Evolutionary conservation across 1,140 invertebrate genomes (phyloP).

Genomic region (Ceratina japonica): DNA sequence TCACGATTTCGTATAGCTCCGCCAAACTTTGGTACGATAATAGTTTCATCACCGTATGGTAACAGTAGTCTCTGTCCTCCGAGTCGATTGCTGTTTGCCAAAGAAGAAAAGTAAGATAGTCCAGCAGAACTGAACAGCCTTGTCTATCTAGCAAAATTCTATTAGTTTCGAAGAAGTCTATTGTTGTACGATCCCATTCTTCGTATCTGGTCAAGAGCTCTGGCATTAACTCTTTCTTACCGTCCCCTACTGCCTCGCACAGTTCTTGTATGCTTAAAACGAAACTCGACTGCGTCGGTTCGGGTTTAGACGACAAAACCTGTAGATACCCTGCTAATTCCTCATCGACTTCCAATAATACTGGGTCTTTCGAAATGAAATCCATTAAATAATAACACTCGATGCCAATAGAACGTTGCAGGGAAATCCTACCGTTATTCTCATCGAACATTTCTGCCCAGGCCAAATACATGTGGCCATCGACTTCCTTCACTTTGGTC

Average conservation of each 20-base stretch:
- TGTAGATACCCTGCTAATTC: slow-evolving; percentile 62
- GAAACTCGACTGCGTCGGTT: slow-evolving; percentile 20
- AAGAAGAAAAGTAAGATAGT: slow-evolving; percentile 65
- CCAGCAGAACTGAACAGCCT: slow-evolving; percentile 61
- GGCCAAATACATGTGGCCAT: slow-evolving; percentile 68
- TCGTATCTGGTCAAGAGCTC: slow-evolving; percentile 66
- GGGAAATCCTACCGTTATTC: slow-evolving; percentile 62
- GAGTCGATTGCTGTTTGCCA: slow-evolving; percentile 46
- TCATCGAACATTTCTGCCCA: slow-evolving; percentile 71
- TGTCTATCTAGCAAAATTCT: slow-evolving; percentile 51
- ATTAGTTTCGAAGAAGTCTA: slow-evolving; percentile 56
- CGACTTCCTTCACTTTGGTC: slow-evolving; percentile 68
- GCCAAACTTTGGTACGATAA: slow-evolving; percentile 50
- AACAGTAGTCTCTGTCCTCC: slow-evolving; percentile 54
- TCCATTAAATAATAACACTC: slow-evolving; percentile 69
- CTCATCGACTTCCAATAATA: slow-evolving; percentile 53
- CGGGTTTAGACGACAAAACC: slow-evolving; percentile 65
- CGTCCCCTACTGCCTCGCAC: slow-evolving; percentile 36
- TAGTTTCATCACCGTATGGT: slow-evolving; percentile 31
- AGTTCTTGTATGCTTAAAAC: slow-evolving; percentile 64
- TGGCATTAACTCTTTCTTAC: slow-evolving; percentile 54
- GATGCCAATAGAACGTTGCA: slow-evolving; percentile 70
- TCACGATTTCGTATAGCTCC: slow-evolving; percentile 59
- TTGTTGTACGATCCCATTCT: slow-evolving; percentile 66
- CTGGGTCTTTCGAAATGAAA: slow-evolving; percentile 51